These are phyloP conservation scores for Sus cebifrons DNA, from an alignment of 2,797 vertebrate genomes.

Conservation along the genomic window DNA sequence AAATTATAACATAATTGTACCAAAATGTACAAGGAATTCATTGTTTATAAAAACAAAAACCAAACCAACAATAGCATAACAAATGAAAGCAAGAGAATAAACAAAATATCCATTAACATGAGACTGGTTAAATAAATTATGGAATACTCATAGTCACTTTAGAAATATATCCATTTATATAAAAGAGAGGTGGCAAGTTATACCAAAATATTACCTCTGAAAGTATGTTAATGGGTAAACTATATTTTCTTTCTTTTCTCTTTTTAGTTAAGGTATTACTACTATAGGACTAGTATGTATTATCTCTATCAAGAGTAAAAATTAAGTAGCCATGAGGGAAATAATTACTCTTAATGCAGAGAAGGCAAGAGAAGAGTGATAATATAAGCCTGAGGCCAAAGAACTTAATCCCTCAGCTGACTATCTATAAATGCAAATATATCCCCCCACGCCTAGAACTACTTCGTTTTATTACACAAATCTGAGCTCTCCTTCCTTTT, in stretches of 20 bases:
- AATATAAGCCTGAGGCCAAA: not conserved
- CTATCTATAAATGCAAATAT: not conserved
- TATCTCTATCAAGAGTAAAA: constrained; percentile 36
- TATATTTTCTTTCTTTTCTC: not conserved
- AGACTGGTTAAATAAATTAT: constrained; percentile 51
- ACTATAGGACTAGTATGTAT: not conserved
- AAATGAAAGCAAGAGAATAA: constrained; percentile 69
- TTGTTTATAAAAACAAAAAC: constrained; percentile 33
- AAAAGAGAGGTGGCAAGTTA: constrained; percentile 20
- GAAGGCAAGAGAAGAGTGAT: not conserved
- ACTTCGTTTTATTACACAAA: not conserved
- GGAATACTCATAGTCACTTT: not conserved
- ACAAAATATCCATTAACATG: constrained; percentile 58
- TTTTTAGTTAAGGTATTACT: not conserved
- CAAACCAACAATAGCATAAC: constrained; percentile 52
- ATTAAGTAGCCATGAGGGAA: not conserved
- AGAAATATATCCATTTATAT: not conserved
- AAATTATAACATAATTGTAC: constrained; percentile 47
- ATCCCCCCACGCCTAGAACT: not conserved
- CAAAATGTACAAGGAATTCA: constrained; percentile 38
- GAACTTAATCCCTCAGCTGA: not conserved
- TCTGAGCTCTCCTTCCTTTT: not conserved
- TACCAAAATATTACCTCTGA: not conserved
- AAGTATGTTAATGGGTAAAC: not conserved
- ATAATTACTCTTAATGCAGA: not conserved